Conservation (phyloP, 1,140 invertebrate genomes). For the Apolygus lucorum region DNA sequence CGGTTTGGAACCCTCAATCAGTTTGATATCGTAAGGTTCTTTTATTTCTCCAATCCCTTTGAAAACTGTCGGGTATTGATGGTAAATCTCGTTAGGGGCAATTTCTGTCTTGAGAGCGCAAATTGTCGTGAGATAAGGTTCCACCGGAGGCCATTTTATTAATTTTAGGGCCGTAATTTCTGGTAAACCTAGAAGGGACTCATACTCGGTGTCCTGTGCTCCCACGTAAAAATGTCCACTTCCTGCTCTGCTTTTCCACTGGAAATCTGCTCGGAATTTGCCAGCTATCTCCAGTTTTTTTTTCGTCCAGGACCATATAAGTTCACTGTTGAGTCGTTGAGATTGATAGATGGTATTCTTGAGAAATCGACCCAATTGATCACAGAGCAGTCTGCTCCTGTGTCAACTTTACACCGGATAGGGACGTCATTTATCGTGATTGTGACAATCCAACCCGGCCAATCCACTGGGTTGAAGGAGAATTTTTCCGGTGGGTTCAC, state of each 20-base stretch:
- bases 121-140: background rate
- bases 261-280: background rate
- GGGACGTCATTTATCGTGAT: background rate
- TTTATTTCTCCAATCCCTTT: background rate
- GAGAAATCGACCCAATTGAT: no score
- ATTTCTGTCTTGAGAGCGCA: background rate
- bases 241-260: no score
- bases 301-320: background rate
- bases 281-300: background rate
- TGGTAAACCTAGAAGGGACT: background rate
- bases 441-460: no score
- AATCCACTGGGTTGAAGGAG: no score
- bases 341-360: no score
- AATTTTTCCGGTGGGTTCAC: no score
- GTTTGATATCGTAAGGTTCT: background rate
- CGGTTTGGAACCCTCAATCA: constrained; percentile 19
- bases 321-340: background rate
- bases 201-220: background rate
- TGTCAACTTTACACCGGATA: no score
- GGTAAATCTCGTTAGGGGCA: background rate
- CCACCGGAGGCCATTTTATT: background rate
- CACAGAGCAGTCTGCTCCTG: no score
- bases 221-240: background rate
- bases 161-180: background rate
- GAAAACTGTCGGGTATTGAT: background rate